phyloP scores from a whole-genome alignment of 2,888 invertebrate species.

The Thereva nobilitata region DNA sequence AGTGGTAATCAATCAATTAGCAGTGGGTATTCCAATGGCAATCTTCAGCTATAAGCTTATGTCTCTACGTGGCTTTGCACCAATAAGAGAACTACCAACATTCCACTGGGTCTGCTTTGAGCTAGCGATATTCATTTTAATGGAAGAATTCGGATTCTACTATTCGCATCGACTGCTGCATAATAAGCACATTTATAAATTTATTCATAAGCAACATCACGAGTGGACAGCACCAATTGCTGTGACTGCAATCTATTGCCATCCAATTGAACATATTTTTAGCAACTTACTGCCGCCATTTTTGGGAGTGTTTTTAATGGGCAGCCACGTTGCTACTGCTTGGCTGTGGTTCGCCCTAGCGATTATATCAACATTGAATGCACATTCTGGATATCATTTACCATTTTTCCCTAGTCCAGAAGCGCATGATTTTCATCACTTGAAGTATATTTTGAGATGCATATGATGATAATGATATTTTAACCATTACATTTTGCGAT shows the following conservation, averaged over 20 bases:
- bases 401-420: slow-evolving; percentile 85
- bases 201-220: slow-evolving; percentile 84
- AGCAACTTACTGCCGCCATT: slow-evolving; percentile 78
- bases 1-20: slow-evolving; percentile 74
- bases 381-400: slow-evolving; percentile 84
- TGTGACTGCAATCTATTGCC: slow-evolving; percentile 79
- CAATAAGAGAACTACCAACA: slow-evolving; percentile 71
- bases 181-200: slow-evolving; percentile 73
- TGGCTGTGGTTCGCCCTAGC: slow-evolving; percentile 81
- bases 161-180: slow-evolving; percentile 83
- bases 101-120: slow-evolving; percentile 77
- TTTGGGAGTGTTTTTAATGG: slow-evolving; percentile 73
- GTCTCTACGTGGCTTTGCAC: slow-evolving; percentile 69
- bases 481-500: background rate
- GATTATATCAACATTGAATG: slow-evolving; percentile 76
- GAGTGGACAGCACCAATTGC: slow-evolving; percentile 88
- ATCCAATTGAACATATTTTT: slow-evolving; percentile 76
- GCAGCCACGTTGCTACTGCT: slow-evolving; percentile 75
- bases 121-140: slow-evolving; percentile 71
- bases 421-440: slow-evolving; percentile 85
- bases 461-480: slow-evolving; percentile 18
- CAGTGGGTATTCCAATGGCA: slow-evolving; percentile 70
- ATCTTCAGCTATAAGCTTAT: slow-evolving; percentile 66
- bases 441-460: slow-evolving; percentile 67
- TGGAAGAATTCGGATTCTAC: slow-evolving; percentile 82